Base-by-base conservation (phyloP, 2,113 vertebrate genomes). In the Accipiter cooperii region DNA sequence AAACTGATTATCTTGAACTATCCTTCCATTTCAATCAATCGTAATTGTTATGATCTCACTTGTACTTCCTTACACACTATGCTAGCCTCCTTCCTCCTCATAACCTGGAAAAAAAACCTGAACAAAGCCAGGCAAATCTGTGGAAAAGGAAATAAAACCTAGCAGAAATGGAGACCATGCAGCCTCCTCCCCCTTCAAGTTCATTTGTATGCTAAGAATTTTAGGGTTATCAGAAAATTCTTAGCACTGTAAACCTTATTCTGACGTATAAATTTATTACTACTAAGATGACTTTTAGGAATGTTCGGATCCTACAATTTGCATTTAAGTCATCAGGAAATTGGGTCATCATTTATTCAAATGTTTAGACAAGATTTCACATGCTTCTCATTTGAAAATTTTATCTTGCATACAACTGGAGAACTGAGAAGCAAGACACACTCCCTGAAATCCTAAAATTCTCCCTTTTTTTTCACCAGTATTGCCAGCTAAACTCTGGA, bases 401-500 rank as follows among this genome's bases (percentile, higher is more conserved):
- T 64, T 52, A 81, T 81, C 78, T 87, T 78, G 6, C 49, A 71
- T 84, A 52, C 84, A 92, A 68, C 13, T 65, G 33, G 66, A 63
- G 65, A 96, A 94, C 76, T 89, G 89, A 94, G 44, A 94, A 95
- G 89, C 61, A 86, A 96, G 90, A 93, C 60, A 51, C 29, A 84
- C 68, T 94, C 91, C 55, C 83, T 74, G 52, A 97, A 97, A 97
- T 88, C 65, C 87, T 91, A 76, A 49, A 94, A 70, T 84, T 96
- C 64, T 68, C 83, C 76, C 38, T 90, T 96, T 96, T 96, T 69
- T 90, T 92, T 89, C 40, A 84, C 42, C 60, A 87, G 63, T 75
- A 81, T 95, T 89, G 65, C 95, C 96, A 97, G 81, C 70, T 96
- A 90, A 97, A 96, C 82, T 92, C 77, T 96, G 79, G 88, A 97